phyloP scores from a whole-genome alignment of 2,888 invertebrate species.

The Sarcophaga rosellei region DNA sequence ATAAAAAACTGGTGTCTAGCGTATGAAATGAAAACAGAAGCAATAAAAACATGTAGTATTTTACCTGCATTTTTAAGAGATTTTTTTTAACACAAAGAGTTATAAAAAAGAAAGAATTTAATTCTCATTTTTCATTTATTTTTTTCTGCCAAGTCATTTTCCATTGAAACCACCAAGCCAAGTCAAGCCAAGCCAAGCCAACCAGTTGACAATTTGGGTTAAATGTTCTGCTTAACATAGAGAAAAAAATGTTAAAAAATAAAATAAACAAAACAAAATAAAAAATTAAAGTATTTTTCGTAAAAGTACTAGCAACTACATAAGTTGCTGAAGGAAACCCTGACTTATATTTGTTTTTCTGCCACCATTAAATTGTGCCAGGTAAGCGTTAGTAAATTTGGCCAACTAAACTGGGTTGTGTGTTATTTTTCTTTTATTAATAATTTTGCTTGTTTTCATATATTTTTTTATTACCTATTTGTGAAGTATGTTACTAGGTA shows the following conservation, averaged over 20 bases:
- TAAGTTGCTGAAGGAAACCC: neutral
- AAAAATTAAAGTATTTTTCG: slow-evolving; percentile 1
- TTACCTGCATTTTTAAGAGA: slow-evolving; percentile 14
- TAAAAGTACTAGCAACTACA: slow-evolving; percentile 7
- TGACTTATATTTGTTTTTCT: too few relatives aligned
- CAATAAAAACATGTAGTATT: neutral
- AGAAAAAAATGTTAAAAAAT: slow-evolving; percentile 29
- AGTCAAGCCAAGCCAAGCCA: slow-evolving; percentile 32
- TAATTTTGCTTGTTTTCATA: slow-evolving; percentile 20
- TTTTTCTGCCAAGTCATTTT: slow-evolving; percentile 51
- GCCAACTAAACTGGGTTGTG: slow-evolving; percentile 17
- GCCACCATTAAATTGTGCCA: neutral
- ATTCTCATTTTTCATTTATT: neutral
- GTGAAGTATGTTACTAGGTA: slow-evolving; percentile 60
- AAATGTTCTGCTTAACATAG: slow-evolving; percentile 55
- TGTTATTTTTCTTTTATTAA: slow-evolving; percentile 1
- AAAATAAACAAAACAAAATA: slow-evolving; percentile 13
- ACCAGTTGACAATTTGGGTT: slow-evolving; percentile 63
- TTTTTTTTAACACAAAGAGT: neutral
- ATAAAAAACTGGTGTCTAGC: neutral
- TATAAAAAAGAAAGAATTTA: neutral
- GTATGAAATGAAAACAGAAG: neutral
- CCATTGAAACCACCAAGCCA: slow-evolving; percentile 13
- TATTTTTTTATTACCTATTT: neutral
- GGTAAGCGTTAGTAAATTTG: neutral